Evolutionary conservation across 2,888 invertebrate genomes (phyloP).

Genomic region (Hylaea fasciaria): DNA sequence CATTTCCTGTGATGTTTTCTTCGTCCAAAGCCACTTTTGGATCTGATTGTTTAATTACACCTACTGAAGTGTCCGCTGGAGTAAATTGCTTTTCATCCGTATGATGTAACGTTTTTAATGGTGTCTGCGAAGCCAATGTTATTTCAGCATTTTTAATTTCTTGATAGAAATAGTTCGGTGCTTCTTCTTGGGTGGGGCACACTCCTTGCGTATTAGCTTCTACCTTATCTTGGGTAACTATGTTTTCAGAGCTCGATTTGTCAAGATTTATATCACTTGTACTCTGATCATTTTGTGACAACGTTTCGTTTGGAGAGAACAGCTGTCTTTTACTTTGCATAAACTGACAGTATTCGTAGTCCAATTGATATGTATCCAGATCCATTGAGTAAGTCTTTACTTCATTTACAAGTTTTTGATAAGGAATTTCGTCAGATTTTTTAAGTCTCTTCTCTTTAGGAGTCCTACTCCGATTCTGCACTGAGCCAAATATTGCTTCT

Average conservation of each 20-base stretch:
- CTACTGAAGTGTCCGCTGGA: background rate
- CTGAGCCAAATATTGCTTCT: slow-evolving; percentile 86
- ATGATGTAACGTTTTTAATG: background rate
- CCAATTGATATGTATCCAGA: slow-evolving; percentile 64
- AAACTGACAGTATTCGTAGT: slow-evolving; percentile 64
- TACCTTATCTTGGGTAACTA: background rate
- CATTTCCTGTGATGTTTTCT: background rate
- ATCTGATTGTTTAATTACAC: background rate
- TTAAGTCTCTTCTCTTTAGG: slow-evolving; percentile 42
- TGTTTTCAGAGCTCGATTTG: background rate
- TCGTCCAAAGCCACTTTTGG: background rate
- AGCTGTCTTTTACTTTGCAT: slow-evolving; percentile 48
- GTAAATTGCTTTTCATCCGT: background rate
- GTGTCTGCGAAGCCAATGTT: slow-evolving; percentile 35
- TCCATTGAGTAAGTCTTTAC: slow-evolving; percentile 69
- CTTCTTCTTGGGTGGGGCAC: slow-evolving; percentile 2
- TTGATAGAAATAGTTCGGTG: slow-evolving; percentile 13
- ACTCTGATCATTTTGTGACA: background rate
- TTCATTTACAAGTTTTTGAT: slow-evolving; percentile 66
- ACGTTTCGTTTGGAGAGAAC: slow-evolving; percentile 10
- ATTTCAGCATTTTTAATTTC: slow-evolving; percentile 52
- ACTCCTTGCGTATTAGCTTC: background rate
- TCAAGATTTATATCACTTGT: background rate
- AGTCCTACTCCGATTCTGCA: slow-evolving; percentile 80
- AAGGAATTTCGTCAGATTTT: slow-evolving; percentile 56